phyloP scores from a whole-genome alignment of 1,140 invertebrate genomes.

The Papilio dardanus region DNA sequence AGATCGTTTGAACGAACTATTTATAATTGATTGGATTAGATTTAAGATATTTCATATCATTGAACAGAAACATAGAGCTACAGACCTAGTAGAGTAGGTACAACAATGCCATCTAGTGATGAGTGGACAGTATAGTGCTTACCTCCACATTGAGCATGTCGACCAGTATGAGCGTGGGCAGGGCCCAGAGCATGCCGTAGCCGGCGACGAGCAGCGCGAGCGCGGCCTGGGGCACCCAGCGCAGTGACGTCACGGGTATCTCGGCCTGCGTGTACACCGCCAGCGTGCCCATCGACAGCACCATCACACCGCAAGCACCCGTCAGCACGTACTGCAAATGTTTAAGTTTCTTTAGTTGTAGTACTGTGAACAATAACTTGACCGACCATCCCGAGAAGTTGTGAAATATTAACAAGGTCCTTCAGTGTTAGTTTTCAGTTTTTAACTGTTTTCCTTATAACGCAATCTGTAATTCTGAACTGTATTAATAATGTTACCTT shows the following conservation, averaged over 20 bases:
- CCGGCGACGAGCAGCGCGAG: conserved; percentile 57
- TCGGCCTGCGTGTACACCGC: conserved; percentile 67
- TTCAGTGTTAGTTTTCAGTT: neutral
- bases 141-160: conserved; percentile 70
- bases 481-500: too few relatives aligned
- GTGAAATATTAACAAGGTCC: too few relatives aligned
- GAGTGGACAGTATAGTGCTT: conserved; percentile 3
- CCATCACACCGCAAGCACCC: conserved; percentile 55
- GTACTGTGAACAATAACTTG: neutral
- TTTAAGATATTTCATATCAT: too few relatives aligned
- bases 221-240: conserved; percentile 55
- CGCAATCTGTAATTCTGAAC: too few relatives aligned
- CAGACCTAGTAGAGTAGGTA: too few relatives aligned
- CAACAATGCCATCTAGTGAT: neutral
- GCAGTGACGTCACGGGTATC: conserved; percentile 54
- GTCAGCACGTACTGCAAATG: conserved; percentile 62
- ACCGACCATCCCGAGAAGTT: neutral
- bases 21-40: too few relatives aligned
- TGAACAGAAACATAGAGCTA: too few relatives aligned
- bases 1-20: too few relatives aligned
- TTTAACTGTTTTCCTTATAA: too few relatives aligned
- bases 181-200: conserved; percentile 62
- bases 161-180: conserved; percentile 59
- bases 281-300: conserved; percentile 62
- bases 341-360: neutral